These are phyloP conservation scores for Halichoeres trimaculatus DNA, from an alignment of 2,113 vertebrate species.

Conservation along the genomic window DNA sequence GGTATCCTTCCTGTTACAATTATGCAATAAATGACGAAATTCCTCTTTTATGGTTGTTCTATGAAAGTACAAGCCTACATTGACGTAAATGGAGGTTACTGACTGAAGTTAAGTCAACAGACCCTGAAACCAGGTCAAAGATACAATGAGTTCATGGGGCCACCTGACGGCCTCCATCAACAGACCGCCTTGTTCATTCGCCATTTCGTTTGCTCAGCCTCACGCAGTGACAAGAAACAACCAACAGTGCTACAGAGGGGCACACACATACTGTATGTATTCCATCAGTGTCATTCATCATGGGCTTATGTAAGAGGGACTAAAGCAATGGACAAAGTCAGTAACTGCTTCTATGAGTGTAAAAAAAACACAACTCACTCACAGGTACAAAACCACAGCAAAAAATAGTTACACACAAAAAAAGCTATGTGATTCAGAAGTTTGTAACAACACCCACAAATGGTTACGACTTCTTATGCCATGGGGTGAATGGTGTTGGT, in stretches of 20 bases:
- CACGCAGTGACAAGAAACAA: constrained; percentile 1
- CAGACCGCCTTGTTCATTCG: constrained; percentile 13
- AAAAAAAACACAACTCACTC: neutral
- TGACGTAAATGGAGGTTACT: neutral
- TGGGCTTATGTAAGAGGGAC: constrained; percentile 32
- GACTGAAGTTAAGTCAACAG: constrained; percentile 31
- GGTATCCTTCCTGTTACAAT: neutral
- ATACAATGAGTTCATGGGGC: constrained; percentile 24
- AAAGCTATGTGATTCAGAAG: too few relatives aligned
- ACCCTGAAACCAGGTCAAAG: constrained; percentile 40
- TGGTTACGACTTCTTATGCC: too few relatives aligned
- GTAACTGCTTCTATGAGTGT: neutral
- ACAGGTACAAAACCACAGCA: too few relatives aligned
- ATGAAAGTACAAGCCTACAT: neutral
- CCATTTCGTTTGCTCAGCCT: constrained; percentile 3
- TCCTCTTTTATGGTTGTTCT: neutral
- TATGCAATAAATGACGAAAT: neutral
- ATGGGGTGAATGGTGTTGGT: too few relatives aligned
- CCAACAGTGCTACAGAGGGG: neutral
- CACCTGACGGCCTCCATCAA: constrained; percentile 15
- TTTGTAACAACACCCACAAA: too few relatives aligned
- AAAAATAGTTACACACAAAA: too few relatives aligned
- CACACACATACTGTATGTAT: constrained; percentile 9
- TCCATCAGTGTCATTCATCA: constrained; percentile 27
- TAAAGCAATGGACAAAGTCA: constrained; percentile 11